A percentile compares a stretch with the other conserved stretches of the same genome.
These are phyloP conservation scores for Amiota communis DNA, from an alignment of 2,888 invertebrate genomes.

Conservation along the genomic window DNA sequence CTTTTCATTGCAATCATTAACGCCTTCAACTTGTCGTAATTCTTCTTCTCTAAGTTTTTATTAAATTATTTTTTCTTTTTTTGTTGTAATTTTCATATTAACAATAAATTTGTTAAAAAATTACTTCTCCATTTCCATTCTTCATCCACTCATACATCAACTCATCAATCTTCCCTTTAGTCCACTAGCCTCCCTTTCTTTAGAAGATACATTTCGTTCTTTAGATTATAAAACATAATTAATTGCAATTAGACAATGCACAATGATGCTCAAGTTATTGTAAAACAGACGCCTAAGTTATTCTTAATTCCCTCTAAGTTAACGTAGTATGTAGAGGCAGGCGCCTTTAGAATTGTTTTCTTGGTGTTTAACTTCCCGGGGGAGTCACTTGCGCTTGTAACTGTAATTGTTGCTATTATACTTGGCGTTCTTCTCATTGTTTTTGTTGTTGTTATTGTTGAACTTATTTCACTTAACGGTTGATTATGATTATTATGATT, in stretches of 20 bases:
- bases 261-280: no score
- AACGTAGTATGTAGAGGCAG: constrained; percentile 25
- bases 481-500: constrained; percentile 62
- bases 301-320: no score
- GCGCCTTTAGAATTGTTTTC: constrained; percentile 37
- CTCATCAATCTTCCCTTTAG: background rate
- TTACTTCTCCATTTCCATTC: constrained; percentile 8
- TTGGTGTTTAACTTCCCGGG: constrained; percentile 35
- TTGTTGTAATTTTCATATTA: constrained; percentile 65
- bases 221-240: constrained; percentile 51
- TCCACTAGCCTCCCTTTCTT: background rate
- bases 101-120: constrained; percentile 45
- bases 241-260: constrained; percentile 59
- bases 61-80: constrained; percentile 15
- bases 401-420: constrained; percentile 39
- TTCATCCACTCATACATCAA: constrained; percentile 11
- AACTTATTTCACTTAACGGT: constrained; percentile 63
- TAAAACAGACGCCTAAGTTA: no score
- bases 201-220: constrained; percentile 28
- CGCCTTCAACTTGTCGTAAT: constrained; percentile 39
- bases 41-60: constrained; percentile 30
- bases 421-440: no score
- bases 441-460: constrained; percentile 36
- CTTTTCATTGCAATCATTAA: constrained; percentile 12
- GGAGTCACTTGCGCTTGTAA: constrained; percentile 60